These are phyloP conservation scores for Chelonus insularis DNA, from an alignment of 1,140 invertebrate genomes.

Conservation along the genomic window DNA sequence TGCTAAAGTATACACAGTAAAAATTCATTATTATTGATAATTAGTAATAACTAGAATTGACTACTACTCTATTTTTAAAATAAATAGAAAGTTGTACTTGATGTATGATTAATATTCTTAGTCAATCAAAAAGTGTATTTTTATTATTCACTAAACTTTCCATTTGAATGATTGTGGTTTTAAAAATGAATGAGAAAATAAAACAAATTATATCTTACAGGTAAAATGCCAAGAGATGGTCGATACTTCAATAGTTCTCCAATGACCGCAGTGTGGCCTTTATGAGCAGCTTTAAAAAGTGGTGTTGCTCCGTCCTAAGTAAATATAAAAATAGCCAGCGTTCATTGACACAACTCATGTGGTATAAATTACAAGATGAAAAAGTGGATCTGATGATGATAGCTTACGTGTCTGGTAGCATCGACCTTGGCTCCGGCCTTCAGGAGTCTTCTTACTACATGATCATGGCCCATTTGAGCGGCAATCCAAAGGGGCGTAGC, in stretches of 20 bases:
- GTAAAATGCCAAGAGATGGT: slow-evolving; percentile 77
- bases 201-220: slow-evolving; percentile 63
- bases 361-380: neutral
- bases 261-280: slow-evolving; percentile 87
- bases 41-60: too few relatives aligned
- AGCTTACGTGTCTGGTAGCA: slow-evolving; percentile 73
- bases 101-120: too few relatives aligned
- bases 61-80: too few relatives aligned
- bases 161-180: too few relatives aligned
- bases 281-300: slow-evolving; percentile 90
- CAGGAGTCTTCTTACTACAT: slow-evolving; percentile 77
- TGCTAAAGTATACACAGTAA: too few relatives aligned
- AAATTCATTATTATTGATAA: too few relatives aligned
- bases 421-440: slow-evolving; percentile 79
- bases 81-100: too few relatives aligned
- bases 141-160: too few relatives aligned
- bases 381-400: neutral
- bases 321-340: slow-evolving; percentile 28
- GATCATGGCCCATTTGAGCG: slow-evolving; percentile 88
- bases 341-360: neutral
- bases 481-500: slow-evolving; percentile 92
- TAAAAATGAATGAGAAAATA: too few relatives aligned
- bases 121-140: too few relatives aligned
- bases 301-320: slow-evolving; percentile 86
- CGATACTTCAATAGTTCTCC: slow-evolving; percentile 81